Conservation (phyloP, 2,888 invertebrate genomes). For the Sialis fuliginosa region DNA sequence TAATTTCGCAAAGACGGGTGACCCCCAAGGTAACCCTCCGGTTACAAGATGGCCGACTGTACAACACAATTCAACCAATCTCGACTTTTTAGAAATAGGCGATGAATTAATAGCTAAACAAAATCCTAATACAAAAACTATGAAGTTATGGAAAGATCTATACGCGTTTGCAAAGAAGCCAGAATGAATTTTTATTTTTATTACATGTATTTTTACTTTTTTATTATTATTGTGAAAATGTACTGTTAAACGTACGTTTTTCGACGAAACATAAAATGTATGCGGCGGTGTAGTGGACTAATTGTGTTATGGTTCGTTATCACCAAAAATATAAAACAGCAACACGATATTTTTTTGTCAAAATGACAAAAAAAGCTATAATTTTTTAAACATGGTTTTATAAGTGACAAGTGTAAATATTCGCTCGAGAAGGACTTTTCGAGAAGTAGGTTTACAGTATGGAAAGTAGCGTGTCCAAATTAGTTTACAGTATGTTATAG, state of each 20-base stretch:
- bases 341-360: too few species aligned
- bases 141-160: constrained; percentile 18
- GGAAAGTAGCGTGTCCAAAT: too few species aligned
- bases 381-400: too few species aligned
- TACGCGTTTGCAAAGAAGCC: background rate
- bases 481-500: too few species aligned
- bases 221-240: background rate
- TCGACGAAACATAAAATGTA: too few species aligned
- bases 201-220: background rate
- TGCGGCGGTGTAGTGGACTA: too few species aligned
- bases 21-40: constrained; percentile 8
- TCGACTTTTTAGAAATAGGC: constrained; percentile 18
- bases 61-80: constrained; percentile 4
- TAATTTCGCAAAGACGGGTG: constrained; percentile 16
- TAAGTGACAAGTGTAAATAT: too few species aligned
- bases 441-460: too few species aligned
- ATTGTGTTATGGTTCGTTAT: too few species aligned
- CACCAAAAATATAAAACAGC: too few species aligned
- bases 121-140: constrained; percentile 16
- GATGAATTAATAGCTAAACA: constrained; percentile 13
- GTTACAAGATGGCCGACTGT: background rate
- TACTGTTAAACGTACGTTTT: background rate
- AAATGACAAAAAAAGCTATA: too few species aligned
- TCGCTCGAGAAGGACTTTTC: too few species aligned
- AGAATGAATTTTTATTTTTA: background rate